phyloP scores from a whole-genome alignment of 2,113 vertebrate genomes.

The Scalopus aquaticus region DNA sequence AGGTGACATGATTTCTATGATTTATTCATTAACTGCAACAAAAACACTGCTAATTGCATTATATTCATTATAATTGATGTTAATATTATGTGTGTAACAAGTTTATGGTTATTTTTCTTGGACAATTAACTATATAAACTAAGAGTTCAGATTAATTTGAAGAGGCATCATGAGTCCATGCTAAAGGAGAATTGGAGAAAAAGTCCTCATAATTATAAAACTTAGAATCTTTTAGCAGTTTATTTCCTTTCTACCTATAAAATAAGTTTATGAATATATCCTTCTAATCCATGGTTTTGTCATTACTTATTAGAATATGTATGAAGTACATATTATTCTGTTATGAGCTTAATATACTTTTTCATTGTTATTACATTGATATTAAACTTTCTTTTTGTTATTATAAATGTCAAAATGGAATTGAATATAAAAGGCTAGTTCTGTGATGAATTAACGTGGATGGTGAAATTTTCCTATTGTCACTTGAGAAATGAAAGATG shows the following conservation, averaged over 20 bases:
- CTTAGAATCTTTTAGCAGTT: not conserved
- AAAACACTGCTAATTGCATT: slow-evolving; percentile 43
- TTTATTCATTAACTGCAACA: slow-evolving; percentile 37
- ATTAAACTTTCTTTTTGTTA: not conserved
- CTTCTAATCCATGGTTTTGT: not conserved
- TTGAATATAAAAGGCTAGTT: not conserved
- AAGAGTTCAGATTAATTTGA: slow-evolving; percentile 35
- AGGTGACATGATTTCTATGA: slow-evolving; percentile 15
- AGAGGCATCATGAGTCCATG: not conserved
- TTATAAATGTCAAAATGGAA: slow-evolving; percentile 9
- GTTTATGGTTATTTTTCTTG: slow-evolving; percentile 31
- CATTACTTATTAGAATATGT: not conserved
- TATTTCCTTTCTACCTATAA: slow-evolving; percentile 12
- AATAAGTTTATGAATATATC: not conserved
- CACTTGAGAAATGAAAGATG: not conserved
- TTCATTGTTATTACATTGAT: not conserved
- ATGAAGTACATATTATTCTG: not conserved
- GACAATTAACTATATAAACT: slow-evolving; percentile 20
- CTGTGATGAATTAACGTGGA: not conserved
- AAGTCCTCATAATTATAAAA: slow-evolving; percentile 1
- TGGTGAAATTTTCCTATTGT: not conserved
- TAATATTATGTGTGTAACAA: not conserved
- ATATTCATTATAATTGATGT: slow-evolving; percentile 26
- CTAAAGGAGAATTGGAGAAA: not conserved
- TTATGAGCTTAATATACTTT: not conserved